Evolutionary conservation across 2,797 vertebrate genomes (phyloP).

Genomic region (Gallinago stenura): DNA sequence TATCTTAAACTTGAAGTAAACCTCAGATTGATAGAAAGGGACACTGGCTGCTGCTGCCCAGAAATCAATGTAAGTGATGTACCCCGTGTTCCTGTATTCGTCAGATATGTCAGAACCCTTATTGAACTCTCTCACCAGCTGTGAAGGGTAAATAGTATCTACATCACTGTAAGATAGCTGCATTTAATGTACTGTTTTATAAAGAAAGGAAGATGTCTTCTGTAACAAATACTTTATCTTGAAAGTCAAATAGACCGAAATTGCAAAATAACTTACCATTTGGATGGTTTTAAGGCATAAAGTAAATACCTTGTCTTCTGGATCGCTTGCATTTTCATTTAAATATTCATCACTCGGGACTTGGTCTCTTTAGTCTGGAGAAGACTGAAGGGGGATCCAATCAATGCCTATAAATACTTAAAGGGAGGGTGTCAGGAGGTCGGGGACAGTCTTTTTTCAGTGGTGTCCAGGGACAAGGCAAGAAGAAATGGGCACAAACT

Average conservation of each 20-base stretch:
- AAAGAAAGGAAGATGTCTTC: background rate
- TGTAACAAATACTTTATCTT: background rate
- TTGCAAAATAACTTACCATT: background rate
- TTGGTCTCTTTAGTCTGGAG: background rate
- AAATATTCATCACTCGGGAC: background rate
- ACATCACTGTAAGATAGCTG: background rate
- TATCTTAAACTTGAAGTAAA: background rate
- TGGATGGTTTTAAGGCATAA: background rate
- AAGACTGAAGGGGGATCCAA: too few species aligned
- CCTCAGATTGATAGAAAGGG: background rate
- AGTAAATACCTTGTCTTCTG: background rate
- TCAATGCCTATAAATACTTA: too few species aligned
- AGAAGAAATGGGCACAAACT: too few species aligned
- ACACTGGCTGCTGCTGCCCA: background rate
- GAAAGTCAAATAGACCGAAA: background rate
- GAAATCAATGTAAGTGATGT: background rate
- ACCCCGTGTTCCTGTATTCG: background rate
- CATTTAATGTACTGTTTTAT: background rate
- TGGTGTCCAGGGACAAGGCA: too few species aligned
- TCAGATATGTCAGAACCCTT: background rate
- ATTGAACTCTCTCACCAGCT: background rate
- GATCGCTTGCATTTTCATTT: background rate
- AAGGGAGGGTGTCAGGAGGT: too few species aligned
- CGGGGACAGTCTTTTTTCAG: too few species aligned
- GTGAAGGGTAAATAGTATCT: background rate